Evolutionary conservation across 2,113 vertebrate species (phyloP), one percentile per base, ranked within the genome.

Genomic region (Taurulus bubalis): DNA sequence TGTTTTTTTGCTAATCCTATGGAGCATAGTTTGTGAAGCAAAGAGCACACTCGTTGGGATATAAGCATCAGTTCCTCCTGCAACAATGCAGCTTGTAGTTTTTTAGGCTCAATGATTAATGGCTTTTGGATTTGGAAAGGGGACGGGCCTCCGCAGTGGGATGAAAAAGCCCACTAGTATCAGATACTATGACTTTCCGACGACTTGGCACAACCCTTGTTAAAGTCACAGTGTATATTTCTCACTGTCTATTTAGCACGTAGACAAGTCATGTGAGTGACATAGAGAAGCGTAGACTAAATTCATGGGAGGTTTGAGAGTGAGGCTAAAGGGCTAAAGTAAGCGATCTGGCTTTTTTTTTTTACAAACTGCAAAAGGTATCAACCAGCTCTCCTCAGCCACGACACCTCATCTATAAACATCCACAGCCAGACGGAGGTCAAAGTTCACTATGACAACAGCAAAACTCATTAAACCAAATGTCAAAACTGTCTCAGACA

Each of bases 391-490:
- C n/a, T 56, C 28, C 20, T 56, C 34, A 68, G n/a, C 53, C 20
- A 12, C 18, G 1, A 6, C 26, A 53, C 73, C 77, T 80, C 72
- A 84, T 87, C 47, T 32, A 71, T 79, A 69, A 80, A 65, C 59
- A 69, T 38, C 69, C 24, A 56, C 67, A 15, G 58, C 62, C 49
- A 79, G 75, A 85, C 20, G 10, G 32, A 64, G 78, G 78, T 81
- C 86, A 88, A 40, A 79, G 89, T 60, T 89, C 85, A 85, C 63
- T 24, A 64, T 74, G 73, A 88, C 79, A 71, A 80, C 79, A 80
- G 75, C 70, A 59, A 84, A 85, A 79, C 82, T 85, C 80, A 89
- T 89, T 85, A 70, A 80, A 51, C 20, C 26, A 83, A 86, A 89
- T 85, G 82, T 87, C 78, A 80, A n/a, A 82, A 78, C 62, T 73